These are phyloP conservation scores for Nezara viridula DNA, from an alignment of 2,888 invertebrate genomes.

Conservation along the genomic window DNA sequence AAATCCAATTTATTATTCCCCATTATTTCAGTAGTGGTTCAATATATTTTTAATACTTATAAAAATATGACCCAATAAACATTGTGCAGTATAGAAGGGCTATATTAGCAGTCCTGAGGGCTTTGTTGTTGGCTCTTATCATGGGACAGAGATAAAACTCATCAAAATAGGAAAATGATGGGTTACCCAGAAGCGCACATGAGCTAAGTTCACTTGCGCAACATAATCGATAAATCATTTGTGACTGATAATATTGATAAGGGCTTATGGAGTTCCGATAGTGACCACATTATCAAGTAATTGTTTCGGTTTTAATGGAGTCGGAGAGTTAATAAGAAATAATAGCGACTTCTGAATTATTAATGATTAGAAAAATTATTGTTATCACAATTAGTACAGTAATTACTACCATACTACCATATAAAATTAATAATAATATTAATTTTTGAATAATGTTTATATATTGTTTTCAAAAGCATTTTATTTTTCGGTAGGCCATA, in stretches of 20 bases:
- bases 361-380: background rate
- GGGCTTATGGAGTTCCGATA: background rate
- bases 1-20: too few relatives aligned
- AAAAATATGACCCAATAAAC: background rate
- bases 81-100: background rate
- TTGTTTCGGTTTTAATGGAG: background rate
- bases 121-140: background rate
- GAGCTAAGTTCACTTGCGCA: background rate
- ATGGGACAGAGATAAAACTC: background rate
- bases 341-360: background rate
- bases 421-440: too few relatives aligned
- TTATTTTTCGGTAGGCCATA: too few relatives aligned
- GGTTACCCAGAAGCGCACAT: background rate
- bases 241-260: background rate
- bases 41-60: too few relatives aligned
- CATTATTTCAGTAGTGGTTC: too few relatives aligned
- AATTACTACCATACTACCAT: too few relatives aligned
- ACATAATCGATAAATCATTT: background rate
- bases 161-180: background rate
- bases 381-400: too few relatives aligned
- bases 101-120: background rate
- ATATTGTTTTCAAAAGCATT: too few relatives aligned
- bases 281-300: background rate
- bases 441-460: too few relatives aligned
- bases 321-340: background rate